Base-by-base conservation (phyloP, 53 echinoderm and acorn worm genomes). In the Arbacia lixula region DNA sequence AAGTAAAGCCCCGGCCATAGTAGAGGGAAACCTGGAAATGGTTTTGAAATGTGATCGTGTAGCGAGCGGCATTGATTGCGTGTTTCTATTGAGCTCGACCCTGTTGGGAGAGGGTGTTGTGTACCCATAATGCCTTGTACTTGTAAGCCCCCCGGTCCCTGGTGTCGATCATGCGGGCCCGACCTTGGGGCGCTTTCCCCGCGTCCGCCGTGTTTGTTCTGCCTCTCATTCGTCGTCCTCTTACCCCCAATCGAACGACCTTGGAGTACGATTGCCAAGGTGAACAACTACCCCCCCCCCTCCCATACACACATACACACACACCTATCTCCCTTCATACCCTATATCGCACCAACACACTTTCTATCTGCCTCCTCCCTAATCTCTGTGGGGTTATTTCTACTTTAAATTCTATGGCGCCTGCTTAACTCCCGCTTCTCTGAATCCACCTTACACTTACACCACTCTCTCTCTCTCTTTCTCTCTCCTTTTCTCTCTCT, bases 251-350 rank as follows among this genome's bases (percentile, higher is more conserved):
- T 63, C 82, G 82, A 81, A 63, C 64, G 82, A 81, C 82, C 82
- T 79, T 81, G 82, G 82, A 42, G 82, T 46, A 26, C 63, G 82
- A 81, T 81, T 81, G 64, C 64, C 82, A 81, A 81, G 82, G 82
- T 81, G 82, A 81, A 63, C 43, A 64, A 42, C 33, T 32, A 64
- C 43, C 62, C 49, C 62, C 82, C 82, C 82, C 82, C 82, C 82
- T 6, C 34, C 65, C 34, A 28, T 32, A 28, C 65, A 30, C 12
- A 12, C 38, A 12, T 17, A 31, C 69, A 42, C 27, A 42, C 29
- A 26, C 42, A 50, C 25, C 69, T 69, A 14, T 69, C 69, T 69
- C 69, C 25, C 41, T 69, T 43, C 43, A 26, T 43, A 42, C 40
- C 22, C 66, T 69, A 27, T 10, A 8, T 46, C 49, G 8, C 49